Evolutionary conservation across 1,140 invertebrate genomes (phyloP).

Genomic region (Coelopa frigida): DNA sequence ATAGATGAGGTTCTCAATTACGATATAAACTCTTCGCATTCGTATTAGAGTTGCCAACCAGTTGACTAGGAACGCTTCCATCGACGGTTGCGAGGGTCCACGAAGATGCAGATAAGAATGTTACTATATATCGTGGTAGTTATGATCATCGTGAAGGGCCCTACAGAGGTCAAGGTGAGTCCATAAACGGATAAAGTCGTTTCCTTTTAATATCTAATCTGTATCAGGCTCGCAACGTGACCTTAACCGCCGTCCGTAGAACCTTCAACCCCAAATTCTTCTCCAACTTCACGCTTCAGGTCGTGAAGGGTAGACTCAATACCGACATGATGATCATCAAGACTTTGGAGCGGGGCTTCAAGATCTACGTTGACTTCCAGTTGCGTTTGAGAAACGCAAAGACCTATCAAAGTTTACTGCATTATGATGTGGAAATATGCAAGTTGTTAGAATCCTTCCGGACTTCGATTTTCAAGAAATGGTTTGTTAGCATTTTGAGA

Average conservation of each 20-base stretch:
- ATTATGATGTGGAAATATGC: slow-evolving; percentile 24
- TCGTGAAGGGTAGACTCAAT: background rate
- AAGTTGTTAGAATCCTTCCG: slow-evolving; percentile 19
- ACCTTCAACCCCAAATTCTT: background rate
- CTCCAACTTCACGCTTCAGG: background rate
- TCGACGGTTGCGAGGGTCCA: too few species aligned
- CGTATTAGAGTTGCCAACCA: too few species aligned
- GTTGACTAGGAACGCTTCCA: too few species aligned
- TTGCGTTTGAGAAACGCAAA: slow-evolving; percentile 29
- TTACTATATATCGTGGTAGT: too few species aligned
- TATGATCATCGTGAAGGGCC: too few species aligned
- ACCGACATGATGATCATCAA: background rate
- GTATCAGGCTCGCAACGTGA: background rate
- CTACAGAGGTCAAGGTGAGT: too few species aligned
- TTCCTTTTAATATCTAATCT: background rate
- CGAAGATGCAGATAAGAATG: too few species aligned
- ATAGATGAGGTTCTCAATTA: too few species aligned
- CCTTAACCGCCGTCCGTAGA: background rate
- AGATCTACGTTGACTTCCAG: background rate
- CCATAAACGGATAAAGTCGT: too few species aligned
- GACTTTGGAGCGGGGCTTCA: background rate
- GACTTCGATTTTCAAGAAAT: slow-evolving; percentile 24
- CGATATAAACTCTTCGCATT: too few species aligned
- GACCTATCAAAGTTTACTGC: slow-evolving; percentile 26
- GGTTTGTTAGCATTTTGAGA: slow-evolving; percentile 15